phyloP scores from a whole-genome alignment of 2,113 vertebrate species.

The Mustela nigripes region DNA sequence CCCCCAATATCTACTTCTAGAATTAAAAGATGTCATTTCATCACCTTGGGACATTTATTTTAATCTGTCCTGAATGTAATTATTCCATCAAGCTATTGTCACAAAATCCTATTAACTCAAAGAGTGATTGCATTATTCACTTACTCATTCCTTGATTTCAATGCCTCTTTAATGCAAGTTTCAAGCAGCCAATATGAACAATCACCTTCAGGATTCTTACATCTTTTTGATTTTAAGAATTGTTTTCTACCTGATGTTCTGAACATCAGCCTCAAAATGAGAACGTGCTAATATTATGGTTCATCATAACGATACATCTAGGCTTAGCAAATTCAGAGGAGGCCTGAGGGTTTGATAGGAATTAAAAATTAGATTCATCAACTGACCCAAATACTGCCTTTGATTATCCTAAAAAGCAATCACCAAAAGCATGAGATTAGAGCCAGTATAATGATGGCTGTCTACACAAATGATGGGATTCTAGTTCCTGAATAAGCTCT shows the following conservation, averaged over 20 bases:
- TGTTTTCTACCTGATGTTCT: neutral
- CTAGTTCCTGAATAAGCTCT: neutral
- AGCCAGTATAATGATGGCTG: neutral
- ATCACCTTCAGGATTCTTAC: neutral
- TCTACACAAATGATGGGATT: neutral
- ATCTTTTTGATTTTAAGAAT: conserved; percentile 22
- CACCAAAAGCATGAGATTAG: neutral
- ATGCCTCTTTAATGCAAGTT: conserved; percentile 26
- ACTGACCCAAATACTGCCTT: conserved; percentile 8
- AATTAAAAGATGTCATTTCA: conserved; percentile 35
- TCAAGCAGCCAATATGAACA: neutral
- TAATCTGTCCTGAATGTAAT: conserved; percentile 49
- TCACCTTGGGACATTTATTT: conserved; percentile 58
- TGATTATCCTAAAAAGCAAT: neutral
- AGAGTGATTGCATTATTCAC: conserved; percentile 28
- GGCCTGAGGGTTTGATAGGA: neutral
- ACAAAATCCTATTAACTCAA: conserved; percentile 54
- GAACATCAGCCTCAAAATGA: neutral
- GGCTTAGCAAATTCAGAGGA: neutral
- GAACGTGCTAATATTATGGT: neutral
- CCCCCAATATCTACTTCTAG: neutral
- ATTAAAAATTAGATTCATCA: neutral
- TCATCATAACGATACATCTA: neutral
- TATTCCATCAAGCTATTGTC: conserved; percentile 57
- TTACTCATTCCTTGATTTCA: neutral